These are phyloP conservation scores for Arbacia lixula DNA, from an alignment of 53 echinoderm and acorn worm species.

Conservation along the genomic window DNA sequence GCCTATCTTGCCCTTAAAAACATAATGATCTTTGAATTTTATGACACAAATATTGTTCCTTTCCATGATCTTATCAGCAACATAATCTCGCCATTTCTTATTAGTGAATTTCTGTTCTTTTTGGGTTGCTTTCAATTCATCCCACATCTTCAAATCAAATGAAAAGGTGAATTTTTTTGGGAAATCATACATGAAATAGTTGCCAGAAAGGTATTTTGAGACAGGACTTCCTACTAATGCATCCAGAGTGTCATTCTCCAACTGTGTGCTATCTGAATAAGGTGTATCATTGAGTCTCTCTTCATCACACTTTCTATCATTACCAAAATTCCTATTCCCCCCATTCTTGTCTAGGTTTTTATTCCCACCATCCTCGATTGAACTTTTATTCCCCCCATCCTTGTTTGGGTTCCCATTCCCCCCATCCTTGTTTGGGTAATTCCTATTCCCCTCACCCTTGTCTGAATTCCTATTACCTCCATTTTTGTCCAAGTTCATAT, in stretches of 20 bases:
- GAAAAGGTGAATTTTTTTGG: background rate
- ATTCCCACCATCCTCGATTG: no score
- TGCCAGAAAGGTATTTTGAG: background rate
- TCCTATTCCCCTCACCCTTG: no score
- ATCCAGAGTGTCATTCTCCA: background rate
- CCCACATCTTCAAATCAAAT: background rate
- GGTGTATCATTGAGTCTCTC: no score
- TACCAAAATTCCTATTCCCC: no score
- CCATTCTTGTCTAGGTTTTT: no score
- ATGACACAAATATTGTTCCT: background rate
- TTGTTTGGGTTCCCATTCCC: no score
- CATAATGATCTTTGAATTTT: slow-evolving; percentile 17
- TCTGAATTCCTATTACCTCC: no score
- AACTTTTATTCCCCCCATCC: no score
- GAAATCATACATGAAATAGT: background rate
- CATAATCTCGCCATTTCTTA: slow-evolving; percentile 1
- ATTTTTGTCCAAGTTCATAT: no score
- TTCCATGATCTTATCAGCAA: background rate
- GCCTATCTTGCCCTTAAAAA: background rate
- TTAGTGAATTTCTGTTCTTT: background rate
- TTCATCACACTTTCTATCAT: no score
- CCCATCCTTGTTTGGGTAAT: no score
- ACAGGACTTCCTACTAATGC: background rate
- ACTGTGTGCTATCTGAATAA: no score
- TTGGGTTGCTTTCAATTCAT: background rate